Evolutionary conservation across 2,888 invertebrate genomes (phyloP), one percentile per base, ranked within the genome.

Genomic region (Oscheius sp.): DNA sequence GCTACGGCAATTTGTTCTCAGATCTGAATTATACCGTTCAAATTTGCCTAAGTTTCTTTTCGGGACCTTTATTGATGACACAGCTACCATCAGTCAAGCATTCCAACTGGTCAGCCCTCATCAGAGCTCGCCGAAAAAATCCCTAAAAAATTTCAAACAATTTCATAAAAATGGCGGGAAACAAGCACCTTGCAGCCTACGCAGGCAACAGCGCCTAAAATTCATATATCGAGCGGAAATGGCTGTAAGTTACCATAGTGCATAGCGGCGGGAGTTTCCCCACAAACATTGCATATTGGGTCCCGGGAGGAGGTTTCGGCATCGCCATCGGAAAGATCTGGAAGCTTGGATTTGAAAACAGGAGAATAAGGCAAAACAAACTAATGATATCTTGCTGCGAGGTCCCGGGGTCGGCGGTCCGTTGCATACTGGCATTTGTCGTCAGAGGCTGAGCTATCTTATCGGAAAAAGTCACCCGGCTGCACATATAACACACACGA

Each of bases 31-130:
- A 58, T 32, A 13, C 21, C 21, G 21, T 53, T n/a, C 13, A 35
- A 21, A 21, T 42, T 48, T 33, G 13, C 57, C 50, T 33, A 42
- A 10, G n/a, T 42, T 70, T 70, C 58, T 63, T 42, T 42, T 42
- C 7, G 4, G 11, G 4, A 72, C 66, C 65, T 63, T 73, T 79
- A 66, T 75, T 79, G 50, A 82, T 74, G 21, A 76, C 51, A 78
- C 87, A 87, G 48, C 79, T 73, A 42, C 83, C 83, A 42, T 80
- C 68, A 4, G 78, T 77, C 5, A 79, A 72, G 74, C 87, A 87
- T 65, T 87, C 87, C 70, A 87, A 75, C 71, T 87, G 86, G 73
- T 87, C 86, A 50, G 84, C 85, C 60, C 86, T 84, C 62, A 87
- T 84, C 48, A 87, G 78, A 0, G 87, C 87, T 53, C 87, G 77